Evolutionary conservation across 1,140 invertebrate species (phyloP).

Genomic region (Apis florea): DNA sequence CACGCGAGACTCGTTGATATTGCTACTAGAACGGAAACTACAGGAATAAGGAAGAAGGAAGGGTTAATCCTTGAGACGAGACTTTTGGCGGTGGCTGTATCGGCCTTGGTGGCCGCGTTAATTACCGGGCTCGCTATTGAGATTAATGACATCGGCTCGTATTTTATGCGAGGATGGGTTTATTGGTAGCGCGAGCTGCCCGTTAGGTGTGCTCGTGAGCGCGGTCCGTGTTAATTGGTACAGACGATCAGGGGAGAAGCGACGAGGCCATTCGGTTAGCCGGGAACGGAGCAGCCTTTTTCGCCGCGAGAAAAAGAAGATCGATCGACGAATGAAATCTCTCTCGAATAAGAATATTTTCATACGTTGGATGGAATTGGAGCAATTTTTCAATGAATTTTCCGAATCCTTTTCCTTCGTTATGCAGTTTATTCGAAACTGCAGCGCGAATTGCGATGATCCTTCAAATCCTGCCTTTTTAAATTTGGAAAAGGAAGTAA

Average conservation of each 20-base stretch:
- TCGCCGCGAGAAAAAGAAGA: not conserved
- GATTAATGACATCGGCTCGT: constrained; percentile 64
- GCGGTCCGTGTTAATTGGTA: constrained; percentile 60
- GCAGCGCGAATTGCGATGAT: no score
- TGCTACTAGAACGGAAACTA: no score
- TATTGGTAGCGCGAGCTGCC: constrained; percentile 48
- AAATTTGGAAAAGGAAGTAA: no score
- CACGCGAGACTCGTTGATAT: no score
- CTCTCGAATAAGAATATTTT: no score
- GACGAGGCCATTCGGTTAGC: constrained; percentile 11
- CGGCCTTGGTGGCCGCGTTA: constrained; percentile 59
- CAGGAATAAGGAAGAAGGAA: no score
- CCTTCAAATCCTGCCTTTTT: no score
- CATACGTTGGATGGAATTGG: no score
- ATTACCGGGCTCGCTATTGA: constrained; percentile 61
- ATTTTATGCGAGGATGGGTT: constrained; percentile 61
- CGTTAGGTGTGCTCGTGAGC: constrained; percentile 49
- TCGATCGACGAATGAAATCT: no score
- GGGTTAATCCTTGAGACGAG: not conserved
- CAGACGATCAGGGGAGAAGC: constrained; percentile 51
- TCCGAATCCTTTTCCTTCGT: no score
- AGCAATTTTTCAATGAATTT: no score
- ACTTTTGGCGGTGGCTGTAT: constrained; percentile 49
- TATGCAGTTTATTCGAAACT: no score
- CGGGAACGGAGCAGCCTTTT: not conserved